These are phyloP conservation scores for Vulpes vulpes DNA, from an alignment of 2,113 vertebrate genomes.

Conservation along the genomic window DNA sequence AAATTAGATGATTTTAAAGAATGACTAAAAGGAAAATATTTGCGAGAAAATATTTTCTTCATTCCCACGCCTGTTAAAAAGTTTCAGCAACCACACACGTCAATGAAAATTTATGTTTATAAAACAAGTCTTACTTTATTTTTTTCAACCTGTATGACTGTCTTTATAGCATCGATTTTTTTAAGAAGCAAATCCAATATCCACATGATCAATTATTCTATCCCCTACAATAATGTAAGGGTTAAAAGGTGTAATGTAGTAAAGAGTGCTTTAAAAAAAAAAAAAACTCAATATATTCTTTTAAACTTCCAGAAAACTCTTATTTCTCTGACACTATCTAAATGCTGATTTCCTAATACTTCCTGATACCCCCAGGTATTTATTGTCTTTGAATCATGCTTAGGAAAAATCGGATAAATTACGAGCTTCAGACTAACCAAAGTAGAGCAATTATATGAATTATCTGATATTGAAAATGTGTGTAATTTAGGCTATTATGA, in stretches of 20 bases:
- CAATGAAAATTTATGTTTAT: conserved; percentile 41
- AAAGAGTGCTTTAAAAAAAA: background rate
- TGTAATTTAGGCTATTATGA: conserved; percentile 67
- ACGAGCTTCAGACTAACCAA: conserved; percentile 66
- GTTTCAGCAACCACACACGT: background rate
- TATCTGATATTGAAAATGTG: conserved; percentile 52
- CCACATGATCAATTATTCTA: background rate
- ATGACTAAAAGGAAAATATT: background rate
- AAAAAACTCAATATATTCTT: background rate
- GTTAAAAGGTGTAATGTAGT: background rate
- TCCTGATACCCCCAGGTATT: conserved; percentile 35
- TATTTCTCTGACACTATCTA: conserved; percentile 43
- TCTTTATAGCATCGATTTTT: background rate
- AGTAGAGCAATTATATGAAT: conserved; percentile 64
- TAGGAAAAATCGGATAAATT: conserved; percentile 63
- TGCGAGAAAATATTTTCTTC: background rate
- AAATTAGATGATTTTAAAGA: conserved; percentile 43
- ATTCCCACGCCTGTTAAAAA: background rate
- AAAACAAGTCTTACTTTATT: conserved; percentile 37
- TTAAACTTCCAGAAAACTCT: conserved; percentile 39
- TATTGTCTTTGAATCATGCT: conserved; percentile 63
- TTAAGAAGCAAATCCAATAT: background rate
- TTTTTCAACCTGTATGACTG: background rate
- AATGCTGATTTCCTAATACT: conserved; percentile 59
- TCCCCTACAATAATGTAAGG: conserved; percentile 1